Conservation (phyloP, 2,888 invertebrate species). For the Erebia epiphron region DNA sequence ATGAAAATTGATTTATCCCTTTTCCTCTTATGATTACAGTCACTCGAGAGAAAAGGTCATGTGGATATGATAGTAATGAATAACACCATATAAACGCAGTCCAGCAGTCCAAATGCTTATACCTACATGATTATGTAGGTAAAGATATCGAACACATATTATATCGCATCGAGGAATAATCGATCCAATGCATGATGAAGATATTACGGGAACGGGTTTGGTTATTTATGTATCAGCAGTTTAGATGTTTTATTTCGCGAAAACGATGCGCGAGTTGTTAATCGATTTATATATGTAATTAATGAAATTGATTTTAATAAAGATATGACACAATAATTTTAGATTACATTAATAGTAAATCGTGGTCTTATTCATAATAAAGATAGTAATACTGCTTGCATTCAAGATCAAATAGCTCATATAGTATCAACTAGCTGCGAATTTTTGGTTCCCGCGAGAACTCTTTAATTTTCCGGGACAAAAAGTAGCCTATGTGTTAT, state of each 20-base stretch:
- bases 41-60: no score
- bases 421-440: no score
- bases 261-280: conserved; percentile 26
- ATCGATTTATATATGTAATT: conserved; percentile 31
- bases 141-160: conserved; percentile 26
- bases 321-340: conserved; percentile 16
- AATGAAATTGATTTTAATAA: conserved; percentile 27
- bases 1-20: no score
- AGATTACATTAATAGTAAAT: neutral
- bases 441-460: no score
- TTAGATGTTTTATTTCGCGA: conserved; percentile 36
- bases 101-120: conserved; percentile 20
- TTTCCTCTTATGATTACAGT: no score
- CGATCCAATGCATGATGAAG: conserved; percentile 78
- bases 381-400: neutral
- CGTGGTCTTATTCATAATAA: neutral
- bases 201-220: conserved; percentile 70
- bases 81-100: conserved; percentile 10
- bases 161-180: conserved; percentile 60
- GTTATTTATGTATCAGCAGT: conserved; percentile 64
- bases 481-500: no score
- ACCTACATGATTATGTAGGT: neutral
- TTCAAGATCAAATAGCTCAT: neutral
- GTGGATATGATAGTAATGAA: neutral
- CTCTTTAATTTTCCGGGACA: no score